These are phyloP conservation scores for Scarus forsteni DNA, from an alignment of 2,797 vertebrate genomes.

Conservation along the genomic window DNA sequence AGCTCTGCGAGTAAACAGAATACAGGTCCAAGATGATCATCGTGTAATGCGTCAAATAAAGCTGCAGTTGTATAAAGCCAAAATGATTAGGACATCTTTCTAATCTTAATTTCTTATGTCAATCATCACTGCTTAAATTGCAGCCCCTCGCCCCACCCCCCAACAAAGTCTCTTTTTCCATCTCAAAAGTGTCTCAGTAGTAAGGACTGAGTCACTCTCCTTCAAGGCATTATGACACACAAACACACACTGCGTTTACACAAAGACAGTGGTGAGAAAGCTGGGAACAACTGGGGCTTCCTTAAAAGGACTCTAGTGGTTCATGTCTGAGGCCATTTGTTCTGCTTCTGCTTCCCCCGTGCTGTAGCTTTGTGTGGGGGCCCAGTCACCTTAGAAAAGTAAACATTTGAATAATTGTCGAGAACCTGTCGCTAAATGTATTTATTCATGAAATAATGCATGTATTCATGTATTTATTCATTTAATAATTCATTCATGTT, in stretches of 20 bases:
- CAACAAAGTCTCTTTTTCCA: constrained; percentile 24
- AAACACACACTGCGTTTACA: constrained; percentile 7
- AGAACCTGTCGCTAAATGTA: constrained; percentile 9
- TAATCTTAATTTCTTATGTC: constrained; percentile 32
- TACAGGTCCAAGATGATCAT: constrained; percentile 32
- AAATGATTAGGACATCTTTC: constrained; percentile 64
- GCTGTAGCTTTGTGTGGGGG: background rate
- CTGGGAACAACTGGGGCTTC: constrained; percentile 35
- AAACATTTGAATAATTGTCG: background rate
- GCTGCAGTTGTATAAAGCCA: constrained; percentile 32
- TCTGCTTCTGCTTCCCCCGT: constrained; percentile 11
- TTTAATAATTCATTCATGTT: constrained; percentile 8
- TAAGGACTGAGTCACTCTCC: constrained; percentile 65
- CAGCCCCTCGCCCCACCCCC: constrained; percentile 5
- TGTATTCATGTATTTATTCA: constrained; percentile 8
- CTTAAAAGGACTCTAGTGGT: constrained; percentile 41
- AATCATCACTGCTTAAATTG: constrained; percentile 43
- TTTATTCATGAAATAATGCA: background rate
- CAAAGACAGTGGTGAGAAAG: constrained; percentile 16
- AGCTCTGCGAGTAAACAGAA: constrained; percentile 2
- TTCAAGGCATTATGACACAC: constrained; percentile 50
- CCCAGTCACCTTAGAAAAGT: constrained; percentile 1
- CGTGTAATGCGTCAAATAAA: constrained; percentile 45
- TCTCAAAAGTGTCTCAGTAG: constrained; percentile 49
- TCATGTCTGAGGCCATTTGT: constrained; percentile 38